Evolutionary conservation across 2,888 invertebrate genomes (phyloP), one percentile per base, ranked within the genome.

Genomic region (Habrosyne pyritoides): DNA sequence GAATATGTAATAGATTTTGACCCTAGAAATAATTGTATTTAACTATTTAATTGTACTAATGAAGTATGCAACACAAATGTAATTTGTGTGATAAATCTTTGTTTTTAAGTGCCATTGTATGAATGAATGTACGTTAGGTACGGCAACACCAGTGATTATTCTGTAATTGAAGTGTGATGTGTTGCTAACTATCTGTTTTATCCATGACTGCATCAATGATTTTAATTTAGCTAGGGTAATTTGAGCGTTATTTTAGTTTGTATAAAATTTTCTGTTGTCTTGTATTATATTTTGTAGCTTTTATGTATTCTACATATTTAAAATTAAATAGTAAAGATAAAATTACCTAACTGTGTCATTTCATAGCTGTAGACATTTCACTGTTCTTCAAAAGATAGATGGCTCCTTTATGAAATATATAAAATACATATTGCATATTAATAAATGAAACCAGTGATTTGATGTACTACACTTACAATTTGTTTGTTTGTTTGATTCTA

Each of bases 311-410:
- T 18, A 64, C 57, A 47, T 71, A 73, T 77, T 81, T 77, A 75
- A 79, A 80, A 80, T 81, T 81, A 76, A 73, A 77, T 73, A 77
- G 78, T 50, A 21, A 30, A 21, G 30, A 8, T 80, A 80, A 82
- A 81, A 68, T 65, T 79, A 75, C 77, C 73, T 74, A 7, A 18
- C 12, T 42, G 12, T 24, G n/a, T 42, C 8, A n/a, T 42, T 12
- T 36, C 36, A 36, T 36, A n/a, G 36, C n/a, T n/a, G n/a, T n/a
- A n/a, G n/a, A n/a, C n/a, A n/a, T n/a, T n/a, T n/a, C n/a, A n/a
- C n/a, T n/a, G n/a, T n/a, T n/a, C n/a, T n/a, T n/a, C n/a, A n/a
- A n/a, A n/a, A n/a, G n/a, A n/a, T n/a, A n/a, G n/a, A n/a, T n/a
- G n/a, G n/a, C n/a, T n/a, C n/a, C n/a, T n/a, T n/a, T n/a, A n/a